Evolutionary conservation across 2,888 invertebrate species (phyloP).

Genomic region (Hydraecia micacea): DNA sequence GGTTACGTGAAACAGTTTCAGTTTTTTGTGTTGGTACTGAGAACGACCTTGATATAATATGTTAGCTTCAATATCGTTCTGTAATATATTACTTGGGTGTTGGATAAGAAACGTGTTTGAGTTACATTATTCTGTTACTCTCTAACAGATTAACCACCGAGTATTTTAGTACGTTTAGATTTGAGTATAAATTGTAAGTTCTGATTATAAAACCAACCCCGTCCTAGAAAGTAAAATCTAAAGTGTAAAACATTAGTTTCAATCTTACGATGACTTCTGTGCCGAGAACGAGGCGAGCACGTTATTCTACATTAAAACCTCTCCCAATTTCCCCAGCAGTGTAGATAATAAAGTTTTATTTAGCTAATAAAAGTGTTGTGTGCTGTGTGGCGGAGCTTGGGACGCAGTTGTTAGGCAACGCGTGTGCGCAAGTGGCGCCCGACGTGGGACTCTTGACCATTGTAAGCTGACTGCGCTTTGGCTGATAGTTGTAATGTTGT

Average conservation of each 20-base stretch:
- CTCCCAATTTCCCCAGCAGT: slow-evolving; percentile 26
- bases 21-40: slow-evolving; percentile 30
- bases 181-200: not conserved
- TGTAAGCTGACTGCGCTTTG: slow-evolving; percentile 1
- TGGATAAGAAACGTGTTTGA: slow-evolving; percentile 16
- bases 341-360: slow-evolving; percentile 57
- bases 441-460: slow-evolving; percentile 52
- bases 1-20: slow-evolving; percentile 31
- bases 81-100: slow-evolving; percentile 37
- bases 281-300: not conserved
- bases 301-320: slow-evolving; percentile 42
- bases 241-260: not conserved
- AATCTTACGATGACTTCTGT: slow-evolving; percentile 18
- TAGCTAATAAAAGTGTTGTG: slow-evolving; percentile 47
- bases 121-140: not conserved
- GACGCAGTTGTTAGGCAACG: slow-evolving; percentile 38
- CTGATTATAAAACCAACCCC: not conserved
- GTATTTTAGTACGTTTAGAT: not conserved
- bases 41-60: slow-evolving; percentile 29
- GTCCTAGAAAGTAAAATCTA: not conserved
- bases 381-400: slow-evolving; percentile 18
- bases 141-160: slow-evolving; percentile 2
- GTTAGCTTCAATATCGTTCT: slow-evolving; percentile 36
- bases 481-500: slow-evolving; percentile 7
- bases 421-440: slow-evolving; percentile 64